Conservation (phyloP, 2,888 invertebrate species). For the Apamea anceps region DNA sequence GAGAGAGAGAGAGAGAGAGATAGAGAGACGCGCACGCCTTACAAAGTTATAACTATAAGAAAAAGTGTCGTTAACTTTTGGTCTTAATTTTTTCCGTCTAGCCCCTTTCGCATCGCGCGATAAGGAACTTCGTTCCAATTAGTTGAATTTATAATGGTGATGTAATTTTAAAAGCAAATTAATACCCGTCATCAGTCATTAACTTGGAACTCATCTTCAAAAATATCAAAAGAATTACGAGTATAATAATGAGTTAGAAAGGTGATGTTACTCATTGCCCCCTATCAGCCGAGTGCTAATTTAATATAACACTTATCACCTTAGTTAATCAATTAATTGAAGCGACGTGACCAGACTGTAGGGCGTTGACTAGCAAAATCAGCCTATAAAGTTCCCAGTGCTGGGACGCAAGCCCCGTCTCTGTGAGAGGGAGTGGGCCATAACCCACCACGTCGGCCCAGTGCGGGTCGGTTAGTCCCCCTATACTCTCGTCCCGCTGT, state of each 20-base stretch:
- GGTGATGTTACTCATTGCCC: conserved; percentile 13
- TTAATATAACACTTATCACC: conserved; percentile 12
- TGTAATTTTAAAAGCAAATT: background rate
- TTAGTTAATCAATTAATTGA: conserved; percentile 42
- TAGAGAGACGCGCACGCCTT: too few relatives aligned
- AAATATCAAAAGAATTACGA: background rate
- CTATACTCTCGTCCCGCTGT: too few relatives aligned
- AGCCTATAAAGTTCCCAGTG: background rate
- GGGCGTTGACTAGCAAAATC: conserved; percentile 5
- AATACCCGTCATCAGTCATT: too few relatives aligned
- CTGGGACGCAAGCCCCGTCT: background rate
- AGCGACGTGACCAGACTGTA: conserved; percentile 20
- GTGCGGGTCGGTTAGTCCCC: too few relatives aligned
- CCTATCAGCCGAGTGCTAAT: conserved; percentile 25
- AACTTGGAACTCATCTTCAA: background rate
- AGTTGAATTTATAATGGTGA: background rate
- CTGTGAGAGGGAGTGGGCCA: too few relatives aligned
- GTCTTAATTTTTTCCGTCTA: too few relatives aligned
- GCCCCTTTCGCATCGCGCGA: too few relatives aligned
- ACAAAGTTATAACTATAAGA: too few relatives aligned
- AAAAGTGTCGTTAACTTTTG: too few relatives aligned
- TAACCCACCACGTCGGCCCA: too few relatives aligned
- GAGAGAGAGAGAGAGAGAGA: too few relatives aligned
- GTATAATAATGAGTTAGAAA: conserved; percentile 14
- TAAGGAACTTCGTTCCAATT: too few relatives aligned